Evolutionary conservation across 1,140 invertebrate species (phyloP).

Genomic region (Leguminivora glycinivorella): DNA sequence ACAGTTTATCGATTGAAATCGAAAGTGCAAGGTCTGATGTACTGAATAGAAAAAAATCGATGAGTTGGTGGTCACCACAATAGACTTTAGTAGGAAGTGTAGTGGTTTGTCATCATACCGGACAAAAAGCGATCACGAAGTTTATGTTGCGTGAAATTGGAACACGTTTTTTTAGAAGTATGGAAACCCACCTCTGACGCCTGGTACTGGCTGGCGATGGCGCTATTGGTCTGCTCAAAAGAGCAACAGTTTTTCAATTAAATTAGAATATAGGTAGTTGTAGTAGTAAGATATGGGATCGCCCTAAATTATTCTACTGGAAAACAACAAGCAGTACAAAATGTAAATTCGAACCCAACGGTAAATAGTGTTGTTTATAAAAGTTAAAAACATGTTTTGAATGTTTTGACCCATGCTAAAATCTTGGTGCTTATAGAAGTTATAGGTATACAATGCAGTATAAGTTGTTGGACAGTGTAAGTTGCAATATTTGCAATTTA

Average conservation of each 20-base stretch:
- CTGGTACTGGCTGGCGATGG: constrained; percentile 33
- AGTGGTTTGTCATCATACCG: constrained; percentile 58
- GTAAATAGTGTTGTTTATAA: too few species aligned
- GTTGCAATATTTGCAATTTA: too few species aligned
- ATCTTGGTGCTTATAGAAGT: too few species aligned
- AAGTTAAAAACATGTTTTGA: too few species aligned
- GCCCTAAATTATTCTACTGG: too few species aligned
- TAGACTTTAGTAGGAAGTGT: constrained; percentile 50
- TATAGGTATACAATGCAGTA: too few species aligned
- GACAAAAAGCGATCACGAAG: constrained; percentile 61
- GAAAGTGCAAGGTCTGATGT: constrained; percentile 64
- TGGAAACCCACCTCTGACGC: constrained; percentile 34
- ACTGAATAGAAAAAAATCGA: constrained; percentile 51
- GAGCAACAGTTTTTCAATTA: neutral
- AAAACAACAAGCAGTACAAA: too few species aligned
- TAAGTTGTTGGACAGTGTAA: too few species aligned
- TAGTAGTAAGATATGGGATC: too few species aligned
- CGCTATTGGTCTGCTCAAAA: neutral
- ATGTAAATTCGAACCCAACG: too few species aligned
- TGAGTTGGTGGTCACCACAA: constrained; percentile 44
- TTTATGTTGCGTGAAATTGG: constrained; percentile 68
- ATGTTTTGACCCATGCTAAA: too few species aligned
- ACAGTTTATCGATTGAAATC: constrained; percentile 44
- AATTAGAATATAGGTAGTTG: too few species aligned
- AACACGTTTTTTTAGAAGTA: constrained; percentile 49